phyloP scores from a whole-genome alignment of 1,140 invertebrate species.

The Drepana arcuata region DNA sequence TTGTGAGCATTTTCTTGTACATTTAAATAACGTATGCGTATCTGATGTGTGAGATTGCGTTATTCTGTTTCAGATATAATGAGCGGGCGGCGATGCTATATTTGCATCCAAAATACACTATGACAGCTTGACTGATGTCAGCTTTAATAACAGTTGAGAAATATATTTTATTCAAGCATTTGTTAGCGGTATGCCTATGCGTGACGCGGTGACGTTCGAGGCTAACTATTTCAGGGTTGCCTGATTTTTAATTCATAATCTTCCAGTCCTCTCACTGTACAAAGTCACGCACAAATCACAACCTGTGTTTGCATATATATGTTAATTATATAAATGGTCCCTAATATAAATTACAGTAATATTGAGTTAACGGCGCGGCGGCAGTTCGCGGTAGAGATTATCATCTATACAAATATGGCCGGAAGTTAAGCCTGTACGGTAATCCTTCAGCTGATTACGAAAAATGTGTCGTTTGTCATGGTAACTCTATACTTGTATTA shows the following conservation, averaged over 20 bases:
- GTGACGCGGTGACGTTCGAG: constrained; percentile 43
- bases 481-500: too few relatives aligned
- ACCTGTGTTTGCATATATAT: constrained; percentile 11
- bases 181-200: constrained; percentile 23
- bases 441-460: too few relatives aligned
- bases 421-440: too few relatives aligned
- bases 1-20: too few relatives aligned
- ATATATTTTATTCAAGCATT: constrained; percentile 52
- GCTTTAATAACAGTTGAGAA: constrained; percentile 45
- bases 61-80: constrained; percentile 17
- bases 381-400: too few relatives aligned
- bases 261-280: constrained; percentile 25
- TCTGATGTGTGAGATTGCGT: too few relatives aligned
- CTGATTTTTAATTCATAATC: constrained; percentile 43
- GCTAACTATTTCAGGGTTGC: constrained; percentile 46
- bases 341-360: too few relatives aligned
- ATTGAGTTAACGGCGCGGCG: too few relatives aligned
- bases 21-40: too few relatives aligned
- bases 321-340: too few relatives aligned
- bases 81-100: constrained; percentile 36
- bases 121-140: constrained; percentile 54
- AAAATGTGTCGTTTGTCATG: too few relatives aligned
- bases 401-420: too few relatives aligned
- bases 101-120: constrained; percentile 50
- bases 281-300: constrained; percentile 22